Evolutionary conservation across 2,888 invertebrate species (phyloP).

Genomic region (Sesamia inferens): DNA sequence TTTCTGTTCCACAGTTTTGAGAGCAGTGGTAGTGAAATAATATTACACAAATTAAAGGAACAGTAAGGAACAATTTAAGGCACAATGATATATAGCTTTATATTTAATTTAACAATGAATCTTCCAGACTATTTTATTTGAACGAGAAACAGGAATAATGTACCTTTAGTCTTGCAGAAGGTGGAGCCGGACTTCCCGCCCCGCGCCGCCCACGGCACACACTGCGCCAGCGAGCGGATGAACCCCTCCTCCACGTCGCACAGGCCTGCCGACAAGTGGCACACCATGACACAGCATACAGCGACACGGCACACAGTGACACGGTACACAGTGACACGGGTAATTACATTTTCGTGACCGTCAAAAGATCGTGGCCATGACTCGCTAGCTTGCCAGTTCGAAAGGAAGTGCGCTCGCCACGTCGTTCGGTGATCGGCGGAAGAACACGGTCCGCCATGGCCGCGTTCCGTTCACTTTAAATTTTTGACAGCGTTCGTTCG

Average conservation of each 20-base stretch:
- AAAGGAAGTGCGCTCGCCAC: too few species aligned
- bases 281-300: too few species aligned
- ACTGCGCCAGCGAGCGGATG: slow-evolving; percentile 95
- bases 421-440: too few species aligned
- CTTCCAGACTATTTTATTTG: background rate
- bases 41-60: background rate
- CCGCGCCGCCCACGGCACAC: slow-evolving; percentile 97
- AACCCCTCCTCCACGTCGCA: slow-evolving; percentile 91
- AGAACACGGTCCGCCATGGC: too few species aligned
- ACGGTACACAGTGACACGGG: too few species aligned
- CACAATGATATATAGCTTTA: background rate
- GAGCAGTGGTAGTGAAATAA: background rate
- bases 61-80: too few species aligned
- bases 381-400: too few species aligned
- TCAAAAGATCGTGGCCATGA: too few species aligned
- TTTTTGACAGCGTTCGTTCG: too few species aligned
- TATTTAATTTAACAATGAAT: background rate
- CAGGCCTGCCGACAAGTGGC: slow-evolving; percentile 67
- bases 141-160: background rate
- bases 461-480: too few species aligned
- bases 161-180: slow-evolving; percentile 97
- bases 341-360: too few species aligned
- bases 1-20: background rate
- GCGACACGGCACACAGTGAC: too few species aligned
- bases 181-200: slow-evolving; percentile 99